These are phyloP conservation scores for Cheilosia variabilis DNA, from an alignment of 2,888 invertebrate genomes.

Conservation along the genomic window DNA sequence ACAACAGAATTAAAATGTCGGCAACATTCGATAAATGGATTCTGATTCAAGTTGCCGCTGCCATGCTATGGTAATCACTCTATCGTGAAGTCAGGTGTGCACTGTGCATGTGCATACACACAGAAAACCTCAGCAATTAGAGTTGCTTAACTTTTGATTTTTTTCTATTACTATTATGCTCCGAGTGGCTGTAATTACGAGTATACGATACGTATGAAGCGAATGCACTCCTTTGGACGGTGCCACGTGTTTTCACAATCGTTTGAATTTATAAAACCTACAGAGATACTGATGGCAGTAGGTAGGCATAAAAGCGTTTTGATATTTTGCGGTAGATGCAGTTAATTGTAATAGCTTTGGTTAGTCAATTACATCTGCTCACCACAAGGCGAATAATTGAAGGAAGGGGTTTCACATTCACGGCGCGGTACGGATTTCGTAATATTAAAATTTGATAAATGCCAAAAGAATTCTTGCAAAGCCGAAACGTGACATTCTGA, in stretches of 20 bases:
- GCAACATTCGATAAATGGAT: constrained; percentile 48
- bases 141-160: constrained; percentile 49
- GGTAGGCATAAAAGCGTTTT: neutral
- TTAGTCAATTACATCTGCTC: constrained; percentile 4
- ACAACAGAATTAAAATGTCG: constrained; percentile 49
- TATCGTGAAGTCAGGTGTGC: constrained; percentile 45
- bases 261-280: neutral
- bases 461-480: too few species aligned
- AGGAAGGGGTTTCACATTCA: neutral
- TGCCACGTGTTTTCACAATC: constrained; percentile 10
- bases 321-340: constrained; percentile 23
- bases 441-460: neutral
- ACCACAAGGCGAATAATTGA: neutral
- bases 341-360: constrained; percentile 7
- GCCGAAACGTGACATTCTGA: too few species aligned
- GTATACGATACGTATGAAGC: constrained; percentile 4
- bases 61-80: constrained; percentile 24
- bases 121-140: constrained; percentile 43
- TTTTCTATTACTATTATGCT: constrained; percentile 1
- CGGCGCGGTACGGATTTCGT: constrained; percentile 3
- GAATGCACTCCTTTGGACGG: neutral
- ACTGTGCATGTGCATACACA: constrained; percentile 22
- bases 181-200: constrained; percentile 9
- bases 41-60: constrained; percentile 62
- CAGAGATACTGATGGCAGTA: neutral